Evolutionary conservation across 2,113 vertebrate species (phyloP).

Genomic region (Clarias magur): DNA sequence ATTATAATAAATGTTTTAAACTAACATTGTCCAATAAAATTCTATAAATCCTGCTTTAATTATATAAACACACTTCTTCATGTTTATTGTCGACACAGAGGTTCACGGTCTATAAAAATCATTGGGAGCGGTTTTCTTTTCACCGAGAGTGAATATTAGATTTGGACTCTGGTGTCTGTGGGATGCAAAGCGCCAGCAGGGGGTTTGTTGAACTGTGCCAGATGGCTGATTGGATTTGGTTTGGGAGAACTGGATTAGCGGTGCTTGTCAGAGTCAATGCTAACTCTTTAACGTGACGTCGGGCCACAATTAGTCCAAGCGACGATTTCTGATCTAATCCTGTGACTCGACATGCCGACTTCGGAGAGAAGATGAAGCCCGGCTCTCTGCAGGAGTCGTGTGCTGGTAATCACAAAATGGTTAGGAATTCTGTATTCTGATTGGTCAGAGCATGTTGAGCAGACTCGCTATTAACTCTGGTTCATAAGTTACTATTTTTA

Average conservation of each 20-base stretch:
- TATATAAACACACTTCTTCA: background rate
- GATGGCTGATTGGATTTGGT: conserved; percentile 38
- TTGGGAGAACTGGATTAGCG: conserved; percentile 18
- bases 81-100: background rate
- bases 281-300: conserved; percentile 7
- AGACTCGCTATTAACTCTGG: too few species aligned
- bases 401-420: background rate
- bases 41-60: background rate
- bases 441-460: background rate
- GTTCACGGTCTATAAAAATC: background rate
- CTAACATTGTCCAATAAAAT: background rate
- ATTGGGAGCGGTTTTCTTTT: background rate
- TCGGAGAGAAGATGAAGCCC: background rate
- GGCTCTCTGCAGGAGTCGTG: background rate
- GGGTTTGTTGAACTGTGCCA: background rate
- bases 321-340: background rate
- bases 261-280: conserved; percentile 29
- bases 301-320: background rate
- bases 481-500: too few species aligned
- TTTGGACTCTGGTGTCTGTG: background rate
- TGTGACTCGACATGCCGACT: background rate
- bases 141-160: background rate
- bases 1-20: background rate
- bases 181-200: conserved; percentile 18
- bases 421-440: background rate